These are phyloP conservation scores for Adineta ricciae DNA, from an alignment of 2,888 invertebrate genomes.

Conservation along the genomic window DNA sequence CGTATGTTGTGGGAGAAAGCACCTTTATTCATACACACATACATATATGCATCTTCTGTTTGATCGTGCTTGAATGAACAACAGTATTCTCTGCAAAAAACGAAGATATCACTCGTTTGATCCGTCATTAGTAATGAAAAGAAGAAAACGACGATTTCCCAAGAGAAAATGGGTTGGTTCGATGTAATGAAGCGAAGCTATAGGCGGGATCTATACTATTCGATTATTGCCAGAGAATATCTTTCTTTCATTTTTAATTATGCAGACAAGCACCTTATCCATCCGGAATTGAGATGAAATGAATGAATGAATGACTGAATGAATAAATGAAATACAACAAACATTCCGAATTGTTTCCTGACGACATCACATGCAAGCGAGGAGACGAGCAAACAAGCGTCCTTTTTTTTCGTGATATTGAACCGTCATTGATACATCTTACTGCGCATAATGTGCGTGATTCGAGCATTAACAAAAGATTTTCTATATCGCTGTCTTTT, in stretches of 20 bases:
- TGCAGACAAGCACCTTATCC: constrained; percentile 2
- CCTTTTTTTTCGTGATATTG: not conserved
- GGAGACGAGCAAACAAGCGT: too few relatives aligned
- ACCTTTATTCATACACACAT: not conserved
- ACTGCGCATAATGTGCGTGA: not conserved
- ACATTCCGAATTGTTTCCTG: not conserved
- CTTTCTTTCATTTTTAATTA: constrained; percentile 15
- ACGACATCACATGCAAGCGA: not conserved
- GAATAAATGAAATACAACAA: not conserved
- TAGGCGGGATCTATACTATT: not conserved
- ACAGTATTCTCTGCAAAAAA: not conserved
- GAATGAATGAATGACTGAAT: not conserved
- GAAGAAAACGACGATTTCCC: not conserved
- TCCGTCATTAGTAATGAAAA: constrained; percentile 4
- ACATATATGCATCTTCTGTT: not conserved
- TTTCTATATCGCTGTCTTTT: not conserved
- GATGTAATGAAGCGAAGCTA: constrained; percentile 7
- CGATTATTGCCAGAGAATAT: constrained; percentile 1
- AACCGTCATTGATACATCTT: not conserved
- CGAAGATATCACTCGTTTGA: not conserved
- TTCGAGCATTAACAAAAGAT: not conserved
- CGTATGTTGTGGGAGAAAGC: constrained; percentile 7
- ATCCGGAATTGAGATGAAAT: not conserved
- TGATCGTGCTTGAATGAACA: not conserved
- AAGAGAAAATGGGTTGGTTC: constrained; percentile 9